Conservation (phyloP, 1,140 invertebrate species). For the Tyrophagus putrescentiae region DNA sequence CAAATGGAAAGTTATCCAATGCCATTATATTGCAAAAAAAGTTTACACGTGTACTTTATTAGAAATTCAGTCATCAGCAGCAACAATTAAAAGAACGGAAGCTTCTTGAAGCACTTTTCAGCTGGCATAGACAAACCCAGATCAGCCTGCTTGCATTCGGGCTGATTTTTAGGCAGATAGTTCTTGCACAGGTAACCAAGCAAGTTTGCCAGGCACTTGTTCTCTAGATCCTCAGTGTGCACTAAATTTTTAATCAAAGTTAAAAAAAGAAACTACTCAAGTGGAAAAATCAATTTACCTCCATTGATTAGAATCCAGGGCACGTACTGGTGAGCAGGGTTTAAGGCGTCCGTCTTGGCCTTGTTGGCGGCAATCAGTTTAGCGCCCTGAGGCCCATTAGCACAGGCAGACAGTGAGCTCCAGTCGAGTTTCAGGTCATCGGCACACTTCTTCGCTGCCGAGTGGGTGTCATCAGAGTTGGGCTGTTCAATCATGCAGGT, state of each 20-base stretch:
- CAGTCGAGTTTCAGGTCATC: background rate
- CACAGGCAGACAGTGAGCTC: background rate
- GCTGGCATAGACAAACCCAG: too few relatives aligned
- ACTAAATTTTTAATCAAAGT: too few relatives aligned
- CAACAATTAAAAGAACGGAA: too few relatives aligned
- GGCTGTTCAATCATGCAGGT: background rate
- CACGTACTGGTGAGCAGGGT: background rate
- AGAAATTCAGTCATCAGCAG: too few relatives aligned
- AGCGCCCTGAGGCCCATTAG: background rate
- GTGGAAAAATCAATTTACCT: too few relatives aligned
- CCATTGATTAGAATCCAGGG: conserved; percentile 8
- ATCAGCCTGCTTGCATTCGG: too few relatives aligned
- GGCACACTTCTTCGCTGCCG: background rate
- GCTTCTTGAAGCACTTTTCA: too few relatives aligned
- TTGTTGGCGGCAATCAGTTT: background rate
- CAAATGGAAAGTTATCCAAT: too few relatives aligned
- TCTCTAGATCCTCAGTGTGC: background rate
- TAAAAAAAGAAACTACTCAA: too few relatives aligned
- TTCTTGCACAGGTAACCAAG: background rate
- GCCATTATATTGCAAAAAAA: too few relatives aligned
- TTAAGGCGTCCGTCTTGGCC: background rate
- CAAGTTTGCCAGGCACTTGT: background rate
- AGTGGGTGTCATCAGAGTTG: background rate
- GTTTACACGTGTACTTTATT: too few relatives aligned
- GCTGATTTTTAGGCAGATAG: background rate